Percentiles rank a stretch among this genome's conserved stretches.
Conservation (phyloP, 2,113 vertebrate genomes). For the Platichthys flesus region DNA sequence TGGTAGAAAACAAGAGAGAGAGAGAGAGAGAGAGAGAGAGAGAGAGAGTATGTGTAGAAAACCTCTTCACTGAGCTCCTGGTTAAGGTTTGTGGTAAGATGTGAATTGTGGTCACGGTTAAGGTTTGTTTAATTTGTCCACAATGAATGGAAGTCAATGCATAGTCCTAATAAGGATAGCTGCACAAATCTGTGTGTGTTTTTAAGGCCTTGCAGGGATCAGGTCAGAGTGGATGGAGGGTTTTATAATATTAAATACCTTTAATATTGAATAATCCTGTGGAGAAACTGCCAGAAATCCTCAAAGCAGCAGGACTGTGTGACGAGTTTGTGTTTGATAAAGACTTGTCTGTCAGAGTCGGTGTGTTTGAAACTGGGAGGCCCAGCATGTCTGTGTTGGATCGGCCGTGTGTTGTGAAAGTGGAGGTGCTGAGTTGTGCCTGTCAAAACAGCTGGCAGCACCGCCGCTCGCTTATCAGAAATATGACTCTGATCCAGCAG, state of each 20-base stretch:
- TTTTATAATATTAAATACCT: neutral
- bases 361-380: constrained; percentile 10
- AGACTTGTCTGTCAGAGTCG: neutral
- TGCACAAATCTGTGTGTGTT: neutral
- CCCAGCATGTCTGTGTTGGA: neutral
- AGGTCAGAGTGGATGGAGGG: neutral
- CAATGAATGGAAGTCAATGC: no score
- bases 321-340: constrained; percentile 6
- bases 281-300: neutral
- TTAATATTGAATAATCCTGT: constrained; percentile 7
- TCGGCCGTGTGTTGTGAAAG: constrained; percentile 11
- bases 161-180: no score
- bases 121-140: no score
- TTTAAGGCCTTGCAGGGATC: neutral
- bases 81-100: no score
- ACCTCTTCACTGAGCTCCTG: no score
- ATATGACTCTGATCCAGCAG: constrained; percentile 33
- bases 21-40: no score
- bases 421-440: constrained; percentile 37
- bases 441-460: constrained; percentile 63
- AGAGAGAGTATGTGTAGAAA: neutral
- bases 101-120: no score
- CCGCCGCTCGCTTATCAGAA: constrained; percentile 23
- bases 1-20: neutral
- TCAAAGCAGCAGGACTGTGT: neutral